These are phyloP conservation scores for Dermolepida albohirtum DNA, from an alignment of 2,888 invertebrate genomes.

Conservation along the genomic window DNA sequence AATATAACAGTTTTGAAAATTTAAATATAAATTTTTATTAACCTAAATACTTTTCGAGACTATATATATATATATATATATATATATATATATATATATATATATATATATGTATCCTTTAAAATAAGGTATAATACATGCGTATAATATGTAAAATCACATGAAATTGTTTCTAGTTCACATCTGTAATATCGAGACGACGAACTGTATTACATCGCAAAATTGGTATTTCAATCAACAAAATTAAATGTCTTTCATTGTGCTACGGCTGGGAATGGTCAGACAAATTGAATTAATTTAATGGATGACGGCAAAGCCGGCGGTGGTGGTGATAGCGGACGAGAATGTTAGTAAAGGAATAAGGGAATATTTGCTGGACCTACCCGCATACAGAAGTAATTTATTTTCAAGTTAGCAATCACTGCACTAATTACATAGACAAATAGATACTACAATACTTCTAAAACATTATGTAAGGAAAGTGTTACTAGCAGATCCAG, in stretches of 20 bases:
- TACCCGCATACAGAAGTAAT: slow-evolving; percentile 29
- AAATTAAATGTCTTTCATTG: slow-evolving; percentile 34
- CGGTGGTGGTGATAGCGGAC: slow-evolving; percentile 2
- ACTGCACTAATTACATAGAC: slow-evolving; percentile 13
- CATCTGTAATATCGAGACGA: no score
- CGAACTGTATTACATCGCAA: not conserved
- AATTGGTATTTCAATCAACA: slow-evolving; percentile 29
- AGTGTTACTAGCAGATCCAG: no score
- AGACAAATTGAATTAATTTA: slow-evolving; percentile 37
- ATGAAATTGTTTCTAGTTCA: no score
- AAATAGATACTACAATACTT: not conserved
- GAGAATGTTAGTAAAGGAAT: slow-evolving; percentile 6
- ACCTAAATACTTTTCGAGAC: no score
- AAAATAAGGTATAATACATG: no score
- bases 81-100: no score
- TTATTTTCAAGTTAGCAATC: slow-evolving; percentile 20
- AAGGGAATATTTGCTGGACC: slow-evolving; percentile 10
- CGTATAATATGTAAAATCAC: no score
- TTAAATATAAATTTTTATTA: no score
- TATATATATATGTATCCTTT: no score
- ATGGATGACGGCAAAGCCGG: slow-evolving; percentile 15
- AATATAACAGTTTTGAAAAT: no score
- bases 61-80: no score
- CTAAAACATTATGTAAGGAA: no score
- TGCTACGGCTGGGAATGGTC: slow-evolving; percentile 30